Base-by-base conservation (phyloP, 92 coral and sea anemone genomes). In the Montipora capitata region DNA sequence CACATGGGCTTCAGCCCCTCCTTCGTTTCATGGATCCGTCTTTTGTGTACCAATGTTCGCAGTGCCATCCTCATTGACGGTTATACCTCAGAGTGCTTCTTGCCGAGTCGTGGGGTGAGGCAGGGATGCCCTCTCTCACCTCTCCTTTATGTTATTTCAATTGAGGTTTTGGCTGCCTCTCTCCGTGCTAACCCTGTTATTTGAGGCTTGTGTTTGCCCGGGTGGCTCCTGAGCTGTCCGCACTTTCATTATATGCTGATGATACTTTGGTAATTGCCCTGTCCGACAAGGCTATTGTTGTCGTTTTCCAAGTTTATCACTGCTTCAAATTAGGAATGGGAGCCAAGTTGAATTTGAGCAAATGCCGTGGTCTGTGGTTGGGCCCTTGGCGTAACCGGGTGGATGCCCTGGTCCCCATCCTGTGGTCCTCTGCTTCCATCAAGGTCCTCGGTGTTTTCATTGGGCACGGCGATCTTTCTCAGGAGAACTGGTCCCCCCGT, bases 111-210 rank as follows among this genome's bases (percentile, higher is more conserved):
- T 63, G 96, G 96, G 39, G 93, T 93, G 0, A 59, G 93, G 56
- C 91, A 90, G 72, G 96, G 93, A 4, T 85, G 91, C 44, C 93
- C 95, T 48, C 79, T 92, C 10, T 92, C 95, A 0, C 87, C 95
- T 1, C 41, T 88, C 2, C 74, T 92, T 0, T 92, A 88, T 38
- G 69, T 77, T 3, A 49, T 92, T 2, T 70, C 69, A 2, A 89
- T 87, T 16, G 95, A 92, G 81, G 44, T 67, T 12, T 64, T 91
- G 64, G 91, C 91, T 40, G 59, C 72, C 57, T 61, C 59, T 40
- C 62, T 85, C 10, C 73, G 89, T 43, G 87, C 87, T 9, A 41
- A 43, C 65, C 78, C 87, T 10, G 17, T 49, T 17, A 69, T 82
- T 62, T 17, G 16, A 1, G 87, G 87, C 27, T 48, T 72, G 14